phyloP scores from a whole-genome alignment of 1,140 invertebrate species.

The Magallana gigas region DNA sequence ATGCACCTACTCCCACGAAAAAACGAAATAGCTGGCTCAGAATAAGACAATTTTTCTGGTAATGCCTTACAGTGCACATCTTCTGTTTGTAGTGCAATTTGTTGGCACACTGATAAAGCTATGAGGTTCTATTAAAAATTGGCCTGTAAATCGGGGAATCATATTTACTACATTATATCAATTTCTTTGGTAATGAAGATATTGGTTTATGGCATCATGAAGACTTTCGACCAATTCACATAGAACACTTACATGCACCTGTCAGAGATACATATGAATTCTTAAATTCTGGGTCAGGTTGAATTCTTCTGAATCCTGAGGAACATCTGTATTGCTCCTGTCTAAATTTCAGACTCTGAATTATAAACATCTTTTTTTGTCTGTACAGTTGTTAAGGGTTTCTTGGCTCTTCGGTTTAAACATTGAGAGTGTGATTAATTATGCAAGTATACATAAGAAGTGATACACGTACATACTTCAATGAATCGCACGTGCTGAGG shows the following conservation, averaged over 20 bases:
- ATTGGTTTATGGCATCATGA: too few relatives aligned
- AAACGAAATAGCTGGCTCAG: neutral
- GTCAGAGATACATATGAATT: neutral
- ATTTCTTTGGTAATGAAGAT: neutral
- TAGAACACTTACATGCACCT: neutral
- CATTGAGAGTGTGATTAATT: constrained; percentile 13
- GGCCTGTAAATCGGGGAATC: neutral
- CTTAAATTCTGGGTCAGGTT: neutral
- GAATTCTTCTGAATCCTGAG: constrained; percentile 10
- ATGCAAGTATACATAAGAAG: constrained; percentile 25
- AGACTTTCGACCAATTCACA: too few relatives aligned
- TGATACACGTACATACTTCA: neutral
- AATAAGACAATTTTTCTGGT: neutral
- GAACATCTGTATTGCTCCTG: constrained; percentile 7
- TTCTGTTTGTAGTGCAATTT: neutral
- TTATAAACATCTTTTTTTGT: constrained; percentile 2
- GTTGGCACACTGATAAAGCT: constrained; percentile 16
- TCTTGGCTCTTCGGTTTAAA: neutral
- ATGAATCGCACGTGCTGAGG: neutral
- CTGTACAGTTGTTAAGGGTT: neutral
- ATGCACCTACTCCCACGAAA: neutral
- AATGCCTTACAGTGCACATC: neutral
- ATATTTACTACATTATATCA: neutral
- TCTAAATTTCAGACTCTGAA: neutral
- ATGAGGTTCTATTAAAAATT: neutral